Conservation (phyloP, 2,797 vertebrate genomes). For the Myripristis murdjan region DNA sequence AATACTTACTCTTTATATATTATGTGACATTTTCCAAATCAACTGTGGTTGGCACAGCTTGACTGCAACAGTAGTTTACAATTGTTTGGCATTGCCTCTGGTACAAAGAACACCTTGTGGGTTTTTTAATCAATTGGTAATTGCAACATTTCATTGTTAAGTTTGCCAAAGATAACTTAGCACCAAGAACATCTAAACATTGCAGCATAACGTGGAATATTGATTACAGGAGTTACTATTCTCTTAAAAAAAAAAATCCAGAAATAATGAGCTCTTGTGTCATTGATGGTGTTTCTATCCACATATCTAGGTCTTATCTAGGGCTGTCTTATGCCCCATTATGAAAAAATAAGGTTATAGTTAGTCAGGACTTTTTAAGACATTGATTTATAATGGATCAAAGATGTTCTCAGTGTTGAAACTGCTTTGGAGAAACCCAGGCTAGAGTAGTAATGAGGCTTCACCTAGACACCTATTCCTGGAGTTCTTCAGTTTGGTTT, state of each 20-base stretch:
- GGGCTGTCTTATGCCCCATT: too few species aligned
- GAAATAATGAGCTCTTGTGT: too few species aligned
- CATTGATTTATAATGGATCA: not conserved
- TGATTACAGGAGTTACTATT: too few species aligned
- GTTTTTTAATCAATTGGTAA: not conserved
- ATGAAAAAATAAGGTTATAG: too few species aligned
- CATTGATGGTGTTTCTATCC: too few species aligned
- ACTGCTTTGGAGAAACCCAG: not conserved
- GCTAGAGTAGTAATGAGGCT: not conserved
- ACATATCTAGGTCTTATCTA: too few species aligned
- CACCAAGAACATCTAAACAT: not conserved
- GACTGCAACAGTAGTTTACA: not conserved
- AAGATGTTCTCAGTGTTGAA: conserved; percentile 19
- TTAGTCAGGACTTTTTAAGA: not conserved
- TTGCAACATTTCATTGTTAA: not conserved
- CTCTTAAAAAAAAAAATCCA: too few species aligned
- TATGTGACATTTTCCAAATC: not conserved
- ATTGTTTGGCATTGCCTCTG: not conserved
- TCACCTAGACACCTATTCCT: too few species aligned
- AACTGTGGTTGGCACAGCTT: not conserved
- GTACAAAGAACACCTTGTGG: not conserved
- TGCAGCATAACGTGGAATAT: too few species aligned
- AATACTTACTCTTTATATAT: not conserved
- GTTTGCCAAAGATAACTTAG: not conserved
- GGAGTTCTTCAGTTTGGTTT: not conserved